phyloP scores from a whole-genome alignment of 2,113 vertebrate genomes.

The Brachyhypopomus gauderio region DNA sequence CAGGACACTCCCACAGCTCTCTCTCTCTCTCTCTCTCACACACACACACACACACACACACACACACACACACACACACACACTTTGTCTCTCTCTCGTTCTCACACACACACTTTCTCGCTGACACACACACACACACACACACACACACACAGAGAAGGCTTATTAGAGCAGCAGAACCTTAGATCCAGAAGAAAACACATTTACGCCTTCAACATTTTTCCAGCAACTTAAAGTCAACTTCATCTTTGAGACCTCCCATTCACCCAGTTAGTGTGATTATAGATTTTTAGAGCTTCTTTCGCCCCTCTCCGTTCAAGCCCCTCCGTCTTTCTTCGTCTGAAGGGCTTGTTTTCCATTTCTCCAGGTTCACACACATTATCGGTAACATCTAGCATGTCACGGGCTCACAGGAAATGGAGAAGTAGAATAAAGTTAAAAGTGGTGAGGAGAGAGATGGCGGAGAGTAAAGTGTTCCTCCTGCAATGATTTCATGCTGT shows the following conservation, averaged over 20 bases:
- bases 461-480: constrained; percentile 57
- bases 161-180: constrained; percentile 31
- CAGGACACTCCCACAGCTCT: not conserved
- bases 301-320: not conserved
- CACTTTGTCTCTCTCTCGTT: not conserved
- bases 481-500: constrained; percentile 82
- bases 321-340: not conserved
- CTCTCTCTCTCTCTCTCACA: not conserved
- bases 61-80: constrained; percentile 16
- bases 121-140: constrained; percentile 32
- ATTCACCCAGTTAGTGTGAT: not conserved
- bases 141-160: constrained; percentile 24
- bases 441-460: not conserved
- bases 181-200: constrained; percentile 10
- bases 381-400: constrained; percentile 45
- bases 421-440: constrained; percentile 61
- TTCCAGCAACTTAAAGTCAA: not conserved
- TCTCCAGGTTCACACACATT: constrained; percentile 39
- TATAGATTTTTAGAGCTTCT: not conserved
- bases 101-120: not conserved
- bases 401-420: constrained; percentile 47
- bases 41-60: not conserved
- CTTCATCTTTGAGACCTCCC: not conserved
- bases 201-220: constrained; percentile 1
- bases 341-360: constrained; percentile 19